These are phyloP conservation scores for Eupithecia vulgata DNA, from an alignment of 2,888 invertebrate genomes.

Conservation along the genomic window DNA sequence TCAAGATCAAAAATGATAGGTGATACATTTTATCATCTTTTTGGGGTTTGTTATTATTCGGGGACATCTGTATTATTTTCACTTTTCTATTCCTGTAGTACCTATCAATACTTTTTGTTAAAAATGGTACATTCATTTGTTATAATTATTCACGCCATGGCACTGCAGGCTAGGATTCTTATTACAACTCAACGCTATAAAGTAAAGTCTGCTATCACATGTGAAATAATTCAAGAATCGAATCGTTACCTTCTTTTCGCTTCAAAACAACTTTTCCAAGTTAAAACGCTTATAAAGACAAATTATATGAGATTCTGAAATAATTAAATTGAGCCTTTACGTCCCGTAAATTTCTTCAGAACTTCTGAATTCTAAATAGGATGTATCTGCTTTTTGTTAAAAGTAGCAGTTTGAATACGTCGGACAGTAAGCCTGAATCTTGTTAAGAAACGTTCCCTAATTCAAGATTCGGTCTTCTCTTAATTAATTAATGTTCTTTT, in stretches of 20 bases:
- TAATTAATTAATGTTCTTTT: conserved; percentile 23
- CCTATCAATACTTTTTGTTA: neutral
- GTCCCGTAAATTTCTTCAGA: conserved; percentile 31
- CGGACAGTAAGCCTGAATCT: conserved; percentile 30
- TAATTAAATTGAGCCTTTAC: conserved; percentile 40
- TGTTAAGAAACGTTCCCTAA: conserved; percentile 17
- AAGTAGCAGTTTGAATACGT: conserved; percentile 29
- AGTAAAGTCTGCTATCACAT: neutral
- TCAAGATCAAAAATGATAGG: neutral
- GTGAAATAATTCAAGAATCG: neutral
- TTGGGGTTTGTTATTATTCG: neutral
- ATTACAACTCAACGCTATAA: neutral
- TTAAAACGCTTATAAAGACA: conserved; percentile 24
- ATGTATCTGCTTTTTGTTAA: conserved; percentile 34
- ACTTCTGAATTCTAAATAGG: conserved; percentile 36
- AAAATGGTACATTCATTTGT: neutral
- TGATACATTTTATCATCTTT: neutral
- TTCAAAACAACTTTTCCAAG: conserved; percentile 19
- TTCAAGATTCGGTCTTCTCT: conserved; percentile 20
- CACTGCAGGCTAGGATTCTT: neutral
- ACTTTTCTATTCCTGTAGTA: neutral
- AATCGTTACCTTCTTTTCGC: neutral
- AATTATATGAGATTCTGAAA: conserved; percentile 34
- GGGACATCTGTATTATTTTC: neutral
- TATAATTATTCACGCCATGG: neutral